These are phyloP conservation scores for Chrysolina americana DNA, from an alignment of 2,888 invertebrate species.

Conservation along the genomic window DNA sequence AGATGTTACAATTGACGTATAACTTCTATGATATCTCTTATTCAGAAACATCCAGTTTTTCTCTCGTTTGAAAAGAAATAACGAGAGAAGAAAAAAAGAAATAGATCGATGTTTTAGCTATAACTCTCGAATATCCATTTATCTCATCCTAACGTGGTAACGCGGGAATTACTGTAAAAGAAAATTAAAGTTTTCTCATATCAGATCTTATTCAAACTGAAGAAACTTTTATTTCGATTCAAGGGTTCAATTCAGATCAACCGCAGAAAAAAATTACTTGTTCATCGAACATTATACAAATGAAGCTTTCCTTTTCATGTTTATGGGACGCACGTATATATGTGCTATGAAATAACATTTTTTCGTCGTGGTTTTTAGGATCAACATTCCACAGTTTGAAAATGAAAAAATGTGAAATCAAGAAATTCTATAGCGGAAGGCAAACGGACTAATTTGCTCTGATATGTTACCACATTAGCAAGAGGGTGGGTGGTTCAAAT, in stretches of 20 bases:
- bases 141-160: neutral
- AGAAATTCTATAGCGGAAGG: no score
- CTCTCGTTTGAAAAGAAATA: neutral
- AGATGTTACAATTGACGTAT: no score
- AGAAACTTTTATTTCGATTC: neutral
- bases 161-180: neutral
- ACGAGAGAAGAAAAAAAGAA: neutral
- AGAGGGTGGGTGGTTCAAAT: no score
- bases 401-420: no score
- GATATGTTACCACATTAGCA: no score
- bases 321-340: no score
- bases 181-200: neutral
- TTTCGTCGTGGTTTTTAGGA: no score
- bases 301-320: no score
- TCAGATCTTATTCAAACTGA: neutral
- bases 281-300: no score
- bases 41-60: neutral
- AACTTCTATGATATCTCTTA: neutral
- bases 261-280: neutral
- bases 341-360: no score
- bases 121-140: neutral
- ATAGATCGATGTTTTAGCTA: neutral
- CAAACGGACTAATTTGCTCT: no score
- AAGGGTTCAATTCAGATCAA: neutral
- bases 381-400: no score